Percentiles rank a stretch among this genome's conserved stretches.
Evolutionary conservation across 2,797 vertebrate species (phyloP).

Genomic region (Sylvia borin): DNA sequence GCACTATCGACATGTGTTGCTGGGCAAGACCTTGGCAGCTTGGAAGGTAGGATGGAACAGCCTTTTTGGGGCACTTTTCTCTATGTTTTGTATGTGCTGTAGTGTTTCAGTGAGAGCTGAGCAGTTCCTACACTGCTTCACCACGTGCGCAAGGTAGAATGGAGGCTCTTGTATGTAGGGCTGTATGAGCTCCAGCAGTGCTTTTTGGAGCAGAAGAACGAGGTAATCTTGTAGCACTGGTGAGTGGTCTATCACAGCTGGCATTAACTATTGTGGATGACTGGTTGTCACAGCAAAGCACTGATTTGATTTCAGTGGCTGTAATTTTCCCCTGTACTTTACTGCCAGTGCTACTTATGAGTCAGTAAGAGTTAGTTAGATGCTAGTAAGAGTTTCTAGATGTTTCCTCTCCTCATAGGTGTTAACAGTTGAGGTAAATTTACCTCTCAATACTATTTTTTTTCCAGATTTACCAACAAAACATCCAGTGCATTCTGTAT

Average conservation of each 20-base stretch:
- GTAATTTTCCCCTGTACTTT: background rate
- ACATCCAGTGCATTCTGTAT: constrained; percentile 48
- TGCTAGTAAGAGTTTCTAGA: background rate
- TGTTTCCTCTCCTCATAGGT: background rate
- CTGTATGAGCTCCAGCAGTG: background rate
- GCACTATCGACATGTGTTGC: constrained; percentile 65
- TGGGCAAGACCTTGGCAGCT: constrained; percentile 67
- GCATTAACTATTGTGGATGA: background rate
- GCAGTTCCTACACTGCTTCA: background rate
- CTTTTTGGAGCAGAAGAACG: background rate
- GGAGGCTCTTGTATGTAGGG: background rate
- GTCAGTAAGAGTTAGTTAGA: background rate
- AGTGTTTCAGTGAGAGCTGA: background rate
- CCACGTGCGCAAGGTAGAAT: no score
- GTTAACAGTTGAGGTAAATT: background rate
- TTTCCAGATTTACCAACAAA: constrained; percentile 78
- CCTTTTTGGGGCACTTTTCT: background rate
- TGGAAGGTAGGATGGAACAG: constrained; percentile 81
- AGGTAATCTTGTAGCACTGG: background rate
- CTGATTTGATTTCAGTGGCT: background rate
- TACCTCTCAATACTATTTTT: background rate
- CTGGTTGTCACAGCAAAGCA: background rate
- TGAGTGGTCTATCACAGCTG: background rate
- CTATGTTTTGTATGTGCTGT: background rate
- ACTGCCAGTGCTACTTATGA: background rate